Base-by-base conservation (phyloP, 2,113 vertebrate species). In the Takifugu flavidus region DNA sequence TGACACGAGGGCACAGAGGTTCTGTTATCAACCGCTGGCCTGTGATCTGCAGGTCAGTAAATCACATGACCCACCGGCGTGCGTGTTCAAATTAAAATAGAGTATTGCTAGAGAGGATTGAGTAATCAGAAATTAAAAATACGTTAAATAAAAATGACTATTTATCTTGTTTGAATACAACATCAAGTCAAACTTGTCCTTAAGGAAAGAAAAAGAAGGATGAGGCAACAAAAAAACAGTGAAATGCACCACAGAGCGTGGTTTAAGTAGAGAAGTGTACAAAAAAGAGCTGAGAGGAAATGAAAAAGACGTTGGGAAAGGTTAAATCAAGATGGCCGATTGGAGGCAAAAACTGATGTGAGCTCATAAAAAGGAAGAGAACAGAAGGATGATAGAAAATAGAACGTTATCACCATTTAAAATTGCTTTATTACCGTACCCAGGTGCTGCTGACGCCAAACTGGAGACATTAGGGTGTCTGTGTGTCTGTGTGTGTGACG, bases 401-500 rank as follows among this genome's bases (percentile, higher is more conserved):
- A 52, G 56, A 70, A 53, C 58, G 53, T 43, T 78, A 77, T 79
- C 62, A 73, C 75, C 55, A 52, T 50, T 46, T 79, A 54, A 63
- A 77, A 62, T 54, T 57, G 56, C 56, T 74, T 80, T 58, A 70
- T 79, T 64, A 12, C 39, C 6, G 25, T 25, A 39, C 65, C 20
- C 67, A 75, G 79, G 70, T 82, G 74, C 69, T 75, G 68, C 70
- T 69, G 72, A 63, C 67, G 68, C 51, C 59, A 53, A 45, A 49
- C 49, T 12, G 34, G 61, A 77, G 59, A 75, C 72, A 14, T 66
- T 11, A 39, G 34, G 6, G 34, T 39, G 34, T 39, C 1, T 39
- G 6, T 10, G 34, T 39, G 8, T 39, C 43, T 29, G 49, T 54
- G 61, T 66, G 46, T 69, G 53, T 72, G 62, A 20, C 20, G 20